These are phyloP conservation scores for Lasioglossum vierecki DNA, from an alignment of 2,888 invertebrate species.

Conservation along the genomic window DNA sequence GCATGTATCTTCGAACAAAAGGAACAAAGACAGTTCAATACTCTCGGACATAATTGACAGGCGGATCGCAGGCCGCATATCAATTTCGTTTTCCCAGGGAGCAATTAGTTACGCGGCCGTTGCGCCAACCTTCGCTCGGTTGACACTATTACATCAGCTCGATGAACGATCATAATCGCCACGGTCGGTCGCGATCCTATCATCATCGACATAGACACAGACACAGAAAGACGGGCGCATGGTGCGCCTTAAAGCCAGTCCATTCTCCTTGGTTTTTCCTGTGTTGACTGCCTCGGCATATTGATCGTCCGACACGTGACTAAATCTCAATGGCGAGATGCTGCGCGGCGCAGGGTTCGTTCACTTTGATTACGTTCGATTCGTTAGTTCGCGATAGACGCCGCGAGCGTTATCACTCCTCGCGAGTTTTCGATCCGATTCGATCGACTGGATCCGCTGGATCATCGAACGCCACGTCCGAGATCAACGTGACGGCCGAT, in stretches of 20 bases:
- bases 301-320: not conserved
- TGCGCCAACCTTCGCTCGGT: not conserved
- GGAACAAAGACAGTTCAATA: not conserved
- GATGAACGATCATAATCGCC: not conserved
- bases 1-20: not conserved
- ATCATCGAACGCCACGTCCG: not conserved
- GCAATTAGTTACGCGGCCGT: not conserved
- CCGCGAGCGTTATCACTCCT: slow-evolving; percentile 33
- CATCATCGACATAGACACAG: not conserved
- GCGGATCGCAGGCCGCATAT: not conserved
- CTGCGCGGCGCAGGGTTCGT: not conserved
- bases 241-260: not conserved
- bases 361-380: slow-evolving; percentile 24
- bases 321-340: not conserved
- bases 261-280: not conserved
- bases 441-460: not conserved
- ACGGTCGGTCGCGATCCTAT: not conserved
- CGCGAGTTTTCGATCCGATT: slow-evolving; percentile 17
- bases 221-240: not conserved
- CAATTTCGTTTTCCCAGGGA: slow-evolving; percentile 18
- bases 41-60: not conserved
- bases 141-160: slow-evolving; percentile 1
- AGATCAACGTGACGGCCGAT: not conserved
- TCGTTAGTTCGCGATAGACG: slow-evolving; percentile 51
- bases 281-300: not conserved